Percentiles rank a stretch among this genome's conserved stretches.
These are phyloP conservation scores for Ceyx melanurus DNA, from an alignment of 2,113 vertebrate genomes.

Conservation along the genomic window DNA sequence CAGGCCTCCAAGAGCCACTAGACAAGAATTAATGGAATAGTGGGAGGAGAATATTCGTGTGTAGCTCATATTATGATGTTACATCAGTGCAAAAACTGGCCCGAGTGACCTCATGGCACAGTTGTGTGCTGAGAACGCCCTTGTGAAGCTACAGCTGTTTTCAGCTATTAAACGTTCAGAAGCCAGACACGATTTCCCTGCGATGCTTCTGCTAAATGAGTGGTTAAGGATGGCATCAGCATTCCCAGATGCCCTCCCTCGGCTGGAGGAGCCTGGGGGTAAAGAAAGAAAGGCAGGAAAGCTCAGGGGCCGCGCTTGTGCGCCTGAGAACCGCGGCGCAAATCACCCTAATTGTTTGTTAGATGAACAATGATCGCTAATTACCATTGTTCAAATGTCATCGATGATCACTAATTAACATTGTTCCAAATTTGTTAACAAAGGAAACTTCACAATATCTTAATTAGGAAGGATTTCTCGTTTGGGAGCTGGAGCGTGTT, in stretches of 20 bases:
- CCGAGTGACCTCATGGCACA: neutral
- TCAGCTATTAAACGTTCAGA: conserved; percentile 45
- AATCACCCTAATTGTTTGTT: conserved; percentile 79
- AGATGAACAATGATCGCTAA: conserved; percentile 80
- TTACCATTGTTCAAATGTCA: conserved; percentile 81
- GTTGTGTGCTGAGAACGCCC: conserved; percentile 27
- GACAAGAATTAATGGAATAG: neutral
- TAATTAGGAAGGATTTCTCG: conserved; percentile 79
- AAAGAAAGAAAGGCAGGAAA: neutral
- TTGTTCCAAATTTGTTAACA: conserved; percentile 80
- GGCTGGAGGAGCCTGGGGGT: conserved; percentile 39
- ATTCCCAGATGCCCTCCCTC: conserved; percentile 47
- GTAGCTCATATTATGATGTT: neutral
- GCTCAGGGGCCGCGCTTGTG: conserved; percentile 59
- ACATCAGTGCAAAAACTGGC: neutral
- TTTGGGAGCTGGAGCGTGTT: conserved; percentile 76
- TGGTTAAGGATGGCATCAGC: conserved; percentile 7
- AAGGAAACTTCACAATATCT: conserved; percentile 81
- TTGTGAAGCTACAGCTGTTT: conserved; percentile 58
- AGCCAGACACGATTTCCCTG: conserved; percentile 46
- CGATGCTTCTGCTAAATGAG: conserved; percentile 35
- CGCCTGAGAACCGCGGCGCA: conserved; percentile 49
- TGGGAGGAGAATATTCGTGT: neutral
- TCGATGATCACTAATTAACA: conserved; percentile 80
- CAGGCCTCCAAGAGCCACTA: neutral